These are phyloP conservation scores for Amiota mariae DNA, from an alignment of 2,888 invertebrate genomes.

Conservation along the genomic window DNA sequence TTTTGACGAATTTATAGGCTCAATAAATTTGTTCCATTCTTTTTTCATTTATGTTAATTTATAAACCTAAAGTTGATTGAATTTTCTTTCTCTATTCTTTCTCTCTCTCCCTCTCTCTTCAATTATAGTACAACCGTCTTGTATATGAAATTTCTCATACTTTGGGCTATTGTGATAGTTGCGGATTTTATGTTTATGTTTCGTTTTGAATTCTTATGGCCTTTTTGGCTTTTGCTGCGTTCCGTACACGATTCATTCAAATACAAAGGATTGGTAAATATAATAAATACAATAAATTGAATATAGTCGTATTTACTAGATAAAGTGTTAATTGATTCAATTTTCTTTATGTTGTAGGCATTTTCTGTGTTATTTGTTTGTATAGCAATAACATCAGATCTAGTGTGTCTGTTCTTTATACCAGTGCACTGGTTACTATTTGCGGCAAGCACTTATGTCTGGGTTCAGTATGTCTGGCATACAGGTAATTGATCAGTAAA, in stretches of 20 bases:
- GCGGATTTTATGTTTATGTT: conserved; percentile 98
- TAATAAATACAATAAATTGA: not conserved
- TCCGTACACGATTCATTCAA: conserved; percentile 98
- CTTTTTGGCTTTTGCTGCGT: conserved; percentile 96
- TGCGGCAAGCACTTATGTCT: conserved; percentile 98
- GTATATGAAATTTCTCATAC: conserved; percentile 94
- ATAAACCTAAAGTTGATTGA: too few species aligned
- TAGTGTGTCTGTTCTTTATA: conserved; percentile 99
- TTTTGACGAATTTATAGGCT: too few species aligned
- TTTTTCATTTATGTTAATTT: too few species aligned
- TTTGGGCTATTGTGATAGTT: conserved; percentile 95
- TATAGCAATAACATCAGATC: conserved; percentile 97
- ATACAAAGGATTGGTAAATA: conserved; percentile 95
- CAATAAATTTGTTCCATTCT: too few species aligned
- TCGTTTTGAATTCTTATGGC: conserved; percentile 99
- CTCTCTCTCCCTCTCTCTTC: too few species aligned
- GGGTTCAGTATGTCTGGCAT: conserved; percentile 99
- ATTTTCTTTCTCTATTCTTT: too few species aligned
- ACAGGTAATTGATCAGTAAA: conserved; percentile 79
- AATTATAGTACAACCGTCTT: conserved; percentile 87
- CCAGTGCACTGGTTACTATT: conserved; percentile 98
- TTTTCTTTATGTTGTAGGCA: conserved; percentile 79
- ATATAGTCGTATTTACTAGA: not conserved
- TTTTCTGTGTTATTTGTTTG: conserved; percentile 98
- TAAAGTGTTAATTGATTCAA: not conserved